A percentile compares a stretch with the other conserved stretches of the same genome.
Evolutionary conservation across 2,797 vertebrate genomes (phyloP).

Genomic region (Schizopygopsis malacanthus): DNA sequence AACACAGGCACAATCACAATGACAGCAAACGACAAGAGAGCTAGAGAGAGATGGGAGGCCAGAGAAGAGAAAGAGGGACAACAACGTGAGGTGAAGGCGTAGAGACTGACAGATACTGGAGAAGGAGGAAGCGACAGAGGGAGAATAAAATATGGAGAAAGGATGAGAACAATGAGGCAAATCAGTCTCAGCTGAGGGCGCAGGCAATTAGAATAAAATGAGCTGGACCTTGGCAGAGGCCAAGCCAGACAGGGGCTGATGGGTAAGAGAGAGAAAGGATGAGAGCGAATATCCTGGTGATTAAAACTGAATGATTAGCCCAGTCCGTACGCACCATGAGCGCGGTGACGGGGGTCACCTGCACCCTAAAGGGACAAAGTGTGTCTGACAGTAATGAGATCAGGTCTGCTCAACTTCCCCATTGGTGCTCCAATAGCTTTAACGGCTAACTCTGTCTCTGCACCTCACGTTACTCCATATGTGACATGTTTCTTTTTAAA

Average conservation of each 20-base stretch:
- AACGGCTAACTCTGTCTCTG: conserved; percentile 41
- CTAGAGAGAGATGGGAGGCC: conserved; percentile 20
- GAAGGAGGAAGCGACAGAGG: conserved; percentile 55
- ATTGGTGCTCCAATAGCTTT: conserved; percentile 41
- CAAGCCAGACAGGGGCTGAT: conserved; percentile 73
- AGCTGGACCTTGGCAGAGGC: conserved; percentile 85
- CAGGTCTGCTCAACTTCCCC: conserved; percentile 66
- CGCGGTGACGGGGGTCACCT: conserved; percentile 54
- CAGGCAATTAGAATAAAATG: conserved; percentile 84
- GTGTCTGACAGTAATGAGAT: conserved; percentile 81
- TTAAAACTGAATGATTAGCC: conserved; percentile 71
- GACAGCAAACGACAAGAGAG: conserved; percentile 61
- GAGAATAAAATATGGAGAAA: conserved; percentile 70
- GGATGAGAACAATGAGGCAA: conserved; percentile 75
- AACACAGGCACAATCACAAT: conserved; percentile 66
- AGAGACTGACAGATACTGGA: conserved; percentile 59
- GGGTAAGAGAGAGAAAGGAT: conserved; percentile 57
- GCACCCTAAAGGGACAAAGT: conserved; percentile 59
- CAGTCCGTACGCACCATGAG: conserved; percentile 65
- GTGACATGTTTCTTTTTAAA: conserved; percentile 57
- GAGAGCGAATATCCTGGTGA: conserved; percentile 67
- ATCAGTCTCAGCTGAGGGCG: conserved; percentile 73
- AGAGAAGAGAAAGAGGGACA: conserved; percentile 38
- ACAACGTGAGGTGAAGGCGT: conserved; percentile 50
- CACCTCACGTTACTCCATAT: conserved; percentile 64